These are phyloP conservation scores for Mamestra brassicae DNA, from an alignment of 2,888 invertebrate genomes.

Conservation along the genomic window DNA sequence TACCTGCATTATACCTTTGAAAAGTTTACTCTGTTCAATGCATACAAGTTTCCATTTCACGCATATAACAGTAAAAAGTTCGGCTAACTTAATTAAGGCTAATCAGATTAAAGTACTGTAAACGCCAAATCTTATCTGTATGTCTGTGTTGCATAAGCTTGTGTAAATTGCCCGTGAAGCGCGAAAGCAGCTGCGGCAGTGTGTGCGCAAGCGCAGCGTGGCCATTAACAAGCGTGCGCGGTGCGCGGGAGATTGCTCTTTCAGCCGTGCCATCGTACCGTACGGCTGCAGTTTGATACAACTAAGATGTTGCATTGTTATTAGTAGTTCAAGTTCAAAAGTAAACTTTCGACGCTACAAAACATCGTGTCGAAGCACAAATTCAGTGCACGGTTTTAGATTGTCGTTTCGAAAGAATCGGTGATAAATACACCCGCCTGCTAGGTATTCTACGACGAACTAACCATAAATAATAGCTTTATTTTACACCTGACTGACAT, in stretches of 20 bases:
- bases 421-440: not conserved
- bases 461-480: not conserved
- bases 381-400: not conserved
- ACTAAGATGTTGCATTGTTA: constrained; percentile 8
- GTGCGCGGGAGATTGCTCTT: constrained; percentile 40
- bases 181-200: constrained; percentile 41
- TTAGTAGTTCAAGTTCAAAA: constrained; percentile 1
- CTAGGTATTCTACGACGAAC: not conserved
- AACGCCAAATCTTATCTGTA: constrained; percentile 26
- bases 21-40: not conserved
- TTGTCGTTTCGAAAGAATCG: not conserved
- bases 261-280: constrained; percentile 40
- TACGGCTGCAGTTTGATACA: constrained; percentile 1
- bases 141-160: constrained; percentile 7
- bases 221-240: constrained; percentile 14
- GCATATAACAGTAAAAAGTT: constrained; percentile 29
- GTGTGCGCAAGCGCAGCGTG: constrained; percentile 21
- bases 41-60: constrained; percentile 27
- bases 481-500: too few relatives aligned
- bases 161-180: constrained; percentile 39
- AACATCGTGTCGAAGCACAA: not conserved
- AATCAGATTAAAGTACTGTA: constrained; percentile 41
- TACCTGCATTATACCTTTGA: too few relatives aligned
- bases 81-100: constrained; percentile 21
- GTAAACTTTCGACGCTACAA: not conserved